These are phyloP conservation scores for Psittacus erithacus DNA, from an alignment of 2,113 vertebrate species.

Conservation along the genomic window DNA sequence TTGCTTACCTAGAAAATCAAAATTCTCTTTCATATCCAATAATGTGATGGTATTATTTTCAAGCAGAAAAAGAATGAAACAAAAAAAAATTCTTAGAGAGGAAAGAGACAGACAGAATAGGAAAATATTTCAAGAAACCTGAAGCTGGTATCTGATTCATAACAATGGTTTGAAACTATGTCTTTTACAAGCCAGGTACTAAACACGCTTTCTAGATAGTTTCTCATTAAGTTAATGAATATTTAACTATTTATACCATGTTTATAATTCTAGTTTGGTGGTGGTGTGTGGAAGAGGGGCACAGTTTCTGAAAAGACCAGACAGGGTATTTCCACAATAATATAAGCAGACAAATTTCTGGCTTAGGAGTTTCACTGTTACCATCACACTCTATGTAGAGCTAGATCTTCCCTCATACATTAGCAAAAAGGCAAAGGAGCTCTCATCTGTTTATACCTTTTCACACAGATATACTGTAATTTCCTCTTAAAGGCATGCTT, in stretches of 20 bases:
- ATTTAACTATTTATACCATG: background rate
- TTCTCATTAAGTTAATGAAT: background rate
- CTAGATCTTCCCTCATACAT: background rate
- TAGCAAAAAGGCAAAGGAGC: background rate
- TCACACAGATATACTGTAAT: background rate
- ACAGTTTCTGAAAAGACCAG: background rate
- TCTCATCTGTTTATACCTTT: background rate
- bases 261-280: background rate
- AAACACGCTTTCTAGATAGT: background rate
- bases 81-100: background rate
- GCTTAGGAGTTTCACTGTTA: background rate
- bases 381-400: background rate
- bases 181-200: background rate
- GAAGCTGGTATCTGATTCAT: background rate
- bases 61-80: background rate
- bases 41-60: background rate
- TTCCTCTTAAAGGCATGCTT: background rate
- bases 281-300: background rate
- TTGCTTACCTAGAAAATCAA: background rate
- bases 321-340: background rate
- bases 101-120: background rate
- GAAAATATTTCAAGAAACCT: background rate
- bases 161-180: background rate
- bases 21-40: background rate
- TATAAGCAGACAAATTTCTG: background rate